Conservation (phyloP, 2,888 invertebrate genomes). For the Apodemia zela region DNA sequence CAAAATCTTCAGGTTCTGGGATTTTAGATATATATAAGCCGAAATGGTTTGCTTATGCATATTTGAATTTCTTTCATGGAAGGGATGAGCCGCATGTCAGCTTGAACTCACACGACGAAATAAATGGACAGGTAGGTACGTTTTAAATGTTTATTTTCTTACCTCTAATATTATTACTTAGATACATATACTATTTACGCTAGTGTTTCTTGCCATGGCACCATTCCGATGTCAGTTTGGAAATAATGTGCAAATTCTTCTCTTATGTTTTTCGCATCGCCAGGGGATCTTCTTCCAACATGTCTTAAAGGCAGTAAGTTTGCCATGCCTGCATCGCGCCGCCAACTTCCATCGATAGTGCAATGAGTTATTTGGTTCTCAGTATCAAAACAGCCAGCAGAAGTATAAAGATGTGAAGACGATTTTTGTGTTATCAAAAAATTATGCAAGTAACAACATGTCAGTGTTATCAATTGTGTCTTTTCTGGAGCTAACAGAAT, state of each 20-base stretch:
- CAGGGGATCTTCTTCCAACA: slow-evolving; percentile 26
- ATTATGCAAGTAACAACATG: slow-evolving; percentile 23
- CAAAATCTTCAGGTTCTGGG: slow-evolving; percentile 32
- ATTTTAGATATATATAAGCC: slow-evolving; percentile 28
- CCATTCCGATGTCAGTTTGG: slow-evolving; percentile 32
- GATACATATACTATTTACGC: slow-evolving; percentile 17
- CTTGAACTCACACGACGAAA: slow-evolving; percentile 23
- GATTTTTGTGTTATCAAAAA: slow-evolving; percentile 28
- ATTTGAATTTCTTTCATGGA: slow-evolving; percentile 32
- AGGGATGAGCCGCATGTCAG: slow-evolving; percentile 27
- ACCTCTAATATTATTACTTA: too few species aligned
- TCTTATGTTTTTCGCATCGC: slow-evolving; percentile 32
- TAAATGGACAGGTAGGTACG: slow-evolving; percentile 17
- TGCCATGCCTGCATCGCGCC: slow-evolving; percentile 29
- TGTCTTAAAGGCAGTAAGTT: slow-evolving; percentile 29
- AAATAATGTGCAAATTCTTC: slow-evolving; percentile 25
- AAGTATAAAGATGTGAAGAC: slow-evolving; percentile 32
- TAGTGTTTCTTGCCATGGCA: slow-evolving; percentile 29
- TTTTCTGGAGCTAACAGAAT: slow-evolving; percentile 22
- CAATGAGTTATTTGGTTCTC: slow-evolving; percentile 33
- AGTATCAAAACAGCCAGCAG: slow-evolving; percentile 32
- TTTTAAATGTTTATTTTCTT: too few species aligned
- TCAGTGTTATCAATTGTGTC: slow-evolving; percentile 18
- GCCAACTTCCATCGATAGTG: slow-evolving; percentile 32
- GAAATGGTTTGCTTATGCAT: slow-evolving; percentile 32